Evolutionary conservation across 1,140 invertebrate species (phyloP), one percentile per base, ranked within the genome.

Genomic region (Vanessa tameamea): DNA sequence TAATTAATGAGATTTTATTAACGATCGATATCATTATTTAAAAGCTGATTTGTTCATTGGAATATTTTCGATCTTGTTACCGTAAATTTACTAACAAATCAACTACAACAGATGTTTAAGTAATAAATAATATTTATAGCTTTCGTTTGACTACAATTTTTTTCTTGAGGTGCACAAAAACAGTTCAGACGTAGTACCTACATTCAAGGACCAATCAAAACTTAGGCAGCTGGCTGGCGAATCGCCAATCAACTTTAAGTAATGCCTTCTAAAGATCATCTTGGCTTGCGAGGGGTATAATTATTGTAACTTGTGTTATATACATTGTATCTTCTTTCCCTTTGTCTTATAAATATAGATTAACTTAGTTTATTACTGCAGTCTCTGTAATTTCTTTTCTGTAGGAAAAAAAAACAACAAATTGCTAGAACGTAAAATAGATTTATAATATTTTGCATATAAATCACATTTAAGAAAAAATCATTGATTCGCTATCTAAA

Each of bases 141-240:
- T 7, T 61, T 23, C 15, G 13, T 51, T 51, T 51, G 57, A 20
- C 20, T 13, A 31, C 15, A 15, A n/a, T 15, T 37, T 47, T 47
- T 63, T 59, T n/a, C 57, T 50, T 20, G 47, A 70, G 43, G 59
- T 69, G 47, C 20, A 47, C 68, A 70, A 63, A 70, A 70, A 70
- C 68, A 55, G 50, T 43, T 64, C 16, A 47, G 64, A 20, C 57
- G 67, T 73, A 14, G 37, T 73, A 68, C 48, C 47, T 70, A 70
- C 59, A 6, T 14, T n/a, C 15, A 4, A 31, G 20, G 48, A 64
- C 72, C 72, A 73, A 73, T 73, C 65, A 64, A 64, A 68, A 55
- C 57, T 73, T 64, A 64, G 72, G 57, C 72, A 70, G 68, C 68
- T 70, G 68, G 48, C 68, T 63, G 47, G 65, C 57, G 65, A 51